A percentile compares a stretch with the other conserved stretches of the same genome.
phyloP scores from a whole-genome alignment of 2,113 vertebrate species.

The Verasper variegatus region DNA sequence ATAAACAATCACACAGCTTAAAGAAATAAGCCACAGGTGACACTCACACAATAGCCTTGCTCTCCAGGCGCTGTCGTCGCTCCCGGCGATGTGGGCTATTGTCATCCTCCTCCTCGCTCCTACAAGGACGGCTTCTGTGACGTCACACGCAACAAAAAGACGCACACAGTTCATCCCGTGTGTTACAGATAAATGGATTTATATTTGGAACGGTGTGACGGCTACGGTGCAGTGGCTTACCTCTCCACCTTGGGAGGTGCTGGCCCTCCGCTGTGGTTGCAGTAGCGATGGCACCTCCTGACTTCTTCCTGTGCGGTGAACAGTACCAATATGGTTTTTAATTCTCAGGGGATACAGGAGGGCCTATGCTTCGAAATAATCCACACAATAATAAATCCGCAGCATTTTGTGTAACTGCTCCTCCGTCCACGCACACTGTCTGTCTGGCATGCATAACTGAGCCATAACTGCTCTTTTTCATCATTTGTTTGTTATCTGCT shows the following conservation, averaged over 20 bases:
- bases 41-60: slow-evolving; percentile 80
- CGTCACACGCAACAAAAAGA: neutral
- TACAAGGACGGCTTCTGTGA: slow-evolving; percentile 61
- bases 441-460: slow-evolving; percentile 8
- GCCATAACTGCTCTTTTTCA: slow-evolving; percentile 12
- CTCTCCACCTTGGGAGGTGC: slow-evolving; percentile 68
- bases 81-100: slow-evolving; percentile 62
- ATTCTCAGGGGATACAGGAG: neutral
- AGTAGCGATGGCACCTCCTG: slow-evolving; percentile 74
- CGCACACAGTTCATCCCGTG: neutral
- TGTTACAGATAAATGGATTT: neutral
- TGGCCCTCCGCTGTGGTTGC: slow-evolving; percentile 70
- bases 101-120: slow-evolving; percentile 63
- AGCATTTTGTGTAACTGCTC: slow-evolving; percentile 14
- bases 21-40: slow-evolving; percentile 1
- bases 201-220: neutral
- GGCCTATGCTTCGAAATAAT: neutral
- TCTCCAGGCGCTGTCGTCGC: slow-evolving; percentile 69
- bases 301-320: slow-evolving; percentile 73
- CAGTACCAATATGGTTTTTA: slow-evolving; percentile 15
- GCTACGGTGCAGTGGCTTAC: slow-evolving; percentile 49
- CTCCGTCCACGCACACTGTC: slow-evolving; percentile 8
- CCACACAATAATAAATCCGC: slow-evolving; percentile 9
- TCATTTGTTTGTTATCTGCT: neutral
- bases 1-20: neutral